phyloP scores from a whole-genome alignment of 2,888 invertebrate genomes.

The Xanthostigma xanthostigma region DNA sequence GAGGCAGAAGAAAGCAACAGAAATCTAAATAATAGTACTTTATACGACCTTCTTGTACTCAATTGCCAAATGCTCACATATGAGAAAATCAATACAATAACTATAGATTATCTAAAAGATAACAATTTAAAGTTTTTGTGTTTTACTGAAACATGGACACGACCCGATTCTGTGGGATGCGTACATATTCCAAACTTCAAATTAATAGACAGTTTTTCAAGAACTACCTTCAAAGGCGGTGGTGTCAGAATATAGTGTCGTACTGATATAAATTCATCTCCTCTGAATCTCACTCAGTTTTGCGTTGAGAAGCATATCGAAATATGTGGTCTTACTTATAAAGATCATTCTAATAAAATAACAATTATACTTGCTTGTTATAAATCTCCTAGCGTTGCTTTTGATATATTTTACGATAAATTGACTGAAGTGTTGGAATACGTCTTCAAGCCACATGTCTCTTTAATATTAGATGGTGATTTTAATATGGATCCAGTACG shows the following conservation, averaged over 20 bases:
- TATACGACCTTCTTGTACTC: no score
- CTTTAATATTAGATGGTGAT: neutral
- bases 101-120: no score
- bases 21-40: no score
- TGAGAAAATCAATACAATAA: no score
- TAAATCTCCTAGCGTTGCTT: neutral
- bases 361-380: neutral
- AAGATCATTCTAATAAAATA: neutral
- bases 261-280: neutral
- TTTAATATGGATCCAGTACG: neutral
- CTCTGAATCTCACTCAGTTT: neutral
- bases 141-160: no score
- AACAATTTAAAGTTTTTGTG: no score
- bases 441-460: neutral
- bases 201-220: neutral
- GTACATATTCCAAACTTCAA: no score
- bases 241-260: neutral
- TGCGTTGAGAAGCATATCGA: neutral
- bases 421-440: neutral
- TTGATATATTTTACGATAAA: neutral
- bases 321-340: neutral
- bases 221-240: neutral
- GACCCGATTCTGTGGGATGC: no score
- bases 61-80: no score
- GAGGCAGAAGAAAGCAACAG: no score